Evolutionary conservation across 2,797 vertebrate genomes (phyloP).

Genomic region (Chaetodon trifasciatus): DNA sequence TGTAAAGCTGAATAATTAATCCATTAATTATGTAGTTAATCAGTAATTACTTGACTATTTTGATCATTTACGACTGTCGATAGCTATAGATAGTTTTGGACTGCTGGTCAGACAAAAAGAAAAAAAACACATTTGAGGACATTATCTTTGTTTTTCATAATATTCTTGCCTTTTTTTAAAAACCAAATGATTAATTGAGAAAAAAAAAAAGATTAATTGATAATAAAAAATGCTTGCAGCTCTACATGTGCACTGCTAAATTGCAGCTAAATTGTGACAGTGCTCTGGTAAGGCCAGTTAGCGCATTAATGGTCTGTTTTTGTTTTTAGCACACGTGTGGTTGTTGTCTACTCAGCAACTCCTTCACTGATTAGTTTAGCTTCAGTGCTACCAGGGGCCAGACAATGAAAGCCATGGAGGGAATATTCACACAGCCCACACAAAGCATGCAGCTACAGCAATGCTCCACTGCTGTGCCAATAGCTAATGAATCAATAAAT

Average conservation of each 20-base stretch:
- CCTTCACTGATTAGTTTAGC: constrained; percentile 79
- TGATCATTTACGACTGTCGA: neutral
- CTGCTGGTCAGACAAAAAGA: neutral
- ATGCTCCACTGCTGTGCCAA: constrained; percentile 62
- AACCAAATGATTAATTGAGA: neutral
- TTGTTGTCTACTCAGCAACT: constrained; percentile 78
- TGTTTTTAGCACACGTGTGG: constrained; percentile 51
- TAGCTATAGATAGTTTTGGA: neutral
- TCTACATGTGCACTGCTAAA: neutral
- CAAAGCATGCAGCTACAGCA: constrained; percentile 54
- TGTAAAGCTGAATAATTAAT: neutral
- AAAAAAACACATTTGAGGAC: neutral
- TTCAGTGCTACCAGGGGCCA: constrained; percentile 61
- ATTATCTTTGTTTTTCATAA: too few species aligned
- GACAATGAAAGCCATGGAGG: constrained; percentile 71
- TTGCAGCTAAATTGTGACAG: constrained; percentile 22
- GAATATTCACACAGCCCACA: constrained; percentile 69
- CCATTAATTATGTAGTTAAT: neutral
- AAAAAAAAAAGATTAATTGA: neutral
- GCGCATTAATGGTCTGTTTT: constrained; percentile 69
- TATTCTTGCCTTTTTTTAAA: too few species aligned
- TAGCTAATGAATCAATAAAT: constrained; percentile 79
- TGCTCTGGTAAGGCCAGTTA: constrained; percentile 60
- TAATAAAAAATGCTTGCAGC: neutral
- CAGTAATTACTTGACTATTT: neutral